Percentiles rank a stretch among this genome's conserved stretches.
phyloP scores from a whole-genome alignment of 2,113 vertebrate genomes.

The Etheostoma spectabile region DNA sequence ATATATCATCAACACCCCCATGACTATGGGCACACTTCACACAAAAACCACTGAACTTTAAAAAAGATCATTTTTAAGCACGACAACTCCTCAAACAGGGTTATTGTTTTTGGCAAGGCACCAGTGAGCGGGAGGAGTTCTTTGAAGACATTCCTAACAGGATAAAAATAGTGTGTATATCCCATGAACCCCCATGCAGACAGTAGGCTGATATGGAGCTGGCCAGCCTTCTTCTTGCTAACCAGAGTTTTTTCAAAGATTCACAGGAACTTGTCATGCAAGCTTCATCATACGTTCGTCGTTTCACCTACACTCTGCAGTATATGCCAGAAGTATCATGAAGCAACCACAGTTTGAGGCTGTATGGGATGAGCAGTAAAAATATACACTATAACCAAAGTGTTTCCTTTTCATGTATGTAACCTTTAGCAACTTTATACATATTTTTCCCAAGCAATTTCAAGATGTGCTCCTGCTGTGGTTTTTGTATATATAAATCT shows the following conservation, averaged over 20 bases:
- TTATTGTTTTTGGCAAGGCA: slow-evolving; percentile 69
- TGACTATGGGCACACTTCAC: slow-evolving; percentile 18
- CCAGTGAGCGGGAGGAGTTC: slow-evolving; percentile 67
- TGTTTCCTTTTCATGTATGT: not conserved
- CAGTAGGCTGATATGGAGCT: slow-evolving; percentile 56
- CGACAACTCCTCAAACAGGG: slow-evolving; percentile 47
- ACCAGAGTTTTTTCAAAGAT: slow-evolving; percentile 42
- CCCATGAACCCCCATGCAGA: slow-evolving; percentile 58
- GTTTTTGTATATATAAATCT: not conserved
- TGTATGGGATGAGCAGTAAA: slow-evolving; percentile 14
- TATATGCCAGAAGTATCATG: slow-evolving; percentile 27
- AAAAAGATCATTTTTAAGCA: slow-evolving; percentile 18
- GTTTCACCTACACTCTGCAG: slow-evolving; percentile 10
- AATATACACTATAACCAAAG: slow-evolving; percentile 8
- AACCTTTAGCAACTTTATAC: not conserved
- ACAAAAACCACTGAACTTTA: slow-evolving; percentile 4
- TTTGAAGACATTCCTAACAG: slow-evolving; percentile 79
- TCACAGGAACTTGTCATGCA: not conserved
- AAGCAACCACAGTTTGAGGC: not conserved
- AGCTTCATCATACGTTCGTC: slow-evolving; percentile 13
- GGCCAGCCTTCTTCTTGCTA: slow-evolving; percentile 44
- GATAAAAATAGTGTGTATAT: slow-evolving; percentile 81
- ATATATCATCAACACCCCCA: slow-evolving; percentile 39
- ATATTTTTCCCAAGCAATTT: not conserved
- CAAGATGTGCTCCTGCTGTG: not conserved